Evolutionary conservation across 1,140 invertebrate genomes (phyloP).

Genomic region (Euborellia annulipes): DNA sequence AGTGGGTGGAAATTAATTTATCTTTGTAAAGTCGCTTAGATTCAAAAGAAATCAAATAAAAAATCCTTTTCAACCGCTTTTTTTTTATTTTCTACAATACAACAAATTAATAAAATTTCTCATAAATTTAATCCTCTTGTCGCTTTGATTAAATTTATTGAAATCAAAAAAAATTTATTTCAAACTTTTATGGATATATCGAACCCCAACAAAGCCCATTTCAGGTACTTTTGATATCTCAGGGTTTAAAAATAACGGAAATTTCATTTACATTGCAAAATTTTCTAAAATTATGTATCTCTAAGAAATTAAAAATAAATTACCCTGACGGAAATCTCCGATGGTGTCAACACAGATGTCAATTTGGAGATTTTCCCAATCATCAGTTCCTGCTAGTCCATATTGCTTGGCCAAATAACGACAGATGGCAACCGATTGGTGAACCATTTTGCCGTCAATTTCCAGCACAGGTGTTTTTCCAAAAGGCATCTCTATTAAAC

Average conservation of each 20-base stretch:
- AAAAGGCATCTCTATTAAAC: conserved; percentile 20
- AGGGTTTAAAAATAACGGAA: conserved; percentile 3
- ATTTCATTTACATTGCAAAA: conserved; percentile 1
- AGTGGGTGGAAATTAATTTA: too few relatives aligned
- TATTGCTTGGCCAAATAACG: conserved; percentile 24
- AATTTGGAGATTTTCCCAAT: conserved; percentile 17
- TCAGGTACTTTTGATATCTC: conserved; percentile 7
- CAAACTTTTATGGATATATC: background rate
- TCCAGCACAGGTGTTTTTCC: conserved; percentile 23
- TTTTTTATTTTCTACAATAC: too few relatives aligned
- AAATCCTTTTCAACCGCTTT: too few relatives aligned
- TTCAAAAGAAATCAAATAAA: too few relatives aligned
- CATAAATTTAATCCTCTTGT: too few relatives aligned
- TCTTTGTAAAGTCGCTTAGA: too few relatives aligned
- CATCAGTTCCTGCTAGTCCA: conserved; percentile 18
- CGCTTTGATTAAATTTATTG: too few relatives aligned
- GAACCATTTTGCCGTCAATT: conserved; percentile 21
- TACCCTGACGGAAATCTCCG: conserved; percentile 21
- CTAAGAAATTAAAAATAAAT: conserved; percentile 7
- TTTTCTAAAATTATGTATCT: conserved; percentile 1
- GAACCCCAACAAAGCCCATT: conserved; percentile 6
- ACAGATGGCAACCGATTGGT: conserved; percentile 22
- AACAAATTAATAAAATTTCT: too few relatives aligned
- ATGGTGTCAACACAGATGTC: conserved; percentile 20
- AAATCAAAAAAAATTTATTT: background rate